Evolutionary conservation across 2,797 vertebrate species (phyloP), one percentile per base, ranked within the genome.

Genomic region (Peromyscus eremicus): DNA sequence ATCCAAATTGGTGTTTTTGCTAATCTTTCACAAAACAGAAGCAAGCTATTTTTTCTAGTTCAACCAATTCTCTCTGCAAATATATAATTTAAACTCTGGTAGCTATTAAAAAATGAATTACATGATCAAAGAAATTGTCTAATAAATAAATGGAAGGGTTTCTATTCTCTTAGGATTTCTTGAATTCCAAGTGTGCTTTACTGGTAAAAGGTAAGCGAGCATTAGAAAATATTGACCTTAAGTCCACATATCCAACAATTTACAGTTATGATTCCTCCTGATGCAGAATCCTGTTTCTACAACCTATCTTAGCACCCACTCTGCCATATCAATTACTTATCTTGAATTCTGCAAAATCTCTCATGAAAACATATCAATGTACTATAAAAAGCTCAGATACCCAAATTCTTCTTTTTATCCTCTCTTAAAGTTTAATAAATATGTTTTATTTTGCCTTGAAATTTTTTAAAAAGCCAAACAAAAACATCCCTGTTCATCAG

Each of bases 51-150:
- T 96, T 90, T 73, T 88, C 80, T 81, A 96, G 60, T 85, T 93
- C 60, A 91, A 73, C 95, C 32, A 60, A 16, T 86, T 81, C 73
- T 97, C 71, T 55, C 77, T 68, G 66, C 27, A 85, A 92, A 96
- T 95, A 76, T 6, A 37, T 94, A 95, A 92, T 96, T 96, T 91
- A 86, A 97, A 94, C 7, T 43, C 49, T 75, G 43, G n/a, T 43
- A 95, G 80, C 40, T 94, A 90, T 97, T 86, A 94, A 94, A 88
- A 82, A 82, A 62, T 92, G 66, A 93, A 96, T 91, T 86, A 94
- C 13, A 79, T 0, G 11, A 93, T 94, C 83, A 95, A 97, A 95
- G 75, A 68, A 81, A 92, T 94, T 79, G 5, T 77, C 80, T 88
- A 92, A 85, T 92, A 94, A 94, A 86, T 94, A 95, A 95, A 81